These are phyloP conservation scores for Gila robusta DNA, from an alignment of 2,797 vertebrate species.

Conservation along the genomic window DNA sequence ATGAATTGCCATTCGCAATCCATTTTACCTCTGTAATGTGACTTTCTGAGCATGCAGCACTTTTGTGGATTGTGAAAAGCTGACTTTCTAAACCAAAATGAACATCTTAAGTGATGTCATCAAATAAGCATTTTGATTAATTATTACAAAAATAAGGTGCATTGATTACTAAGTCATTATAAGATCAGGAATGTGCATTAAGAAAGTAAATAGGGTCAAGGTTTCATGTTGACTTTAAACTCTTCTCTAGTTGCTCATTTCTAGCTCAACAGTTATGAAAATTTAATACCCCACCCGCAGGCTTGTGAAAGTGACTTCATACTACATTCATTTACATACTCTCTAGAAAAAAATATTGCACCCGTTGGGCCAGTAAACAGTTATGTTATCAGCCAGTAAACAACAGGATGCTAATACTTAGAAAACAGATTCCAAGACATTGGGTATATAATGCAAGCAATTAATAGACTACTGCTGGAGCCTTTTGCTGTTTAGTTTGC, in stretches of 20 bases:
- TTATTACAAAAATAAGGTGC: not conserved
- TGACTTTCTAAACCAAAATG: not conserved
- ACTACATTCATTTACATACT: conserved; percentile 53
- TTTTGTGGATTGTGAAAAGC: conserved; percentile 1
- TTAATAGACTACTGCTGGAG: conserved; percentile 33
- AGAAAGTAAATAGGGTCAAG: not conserved
- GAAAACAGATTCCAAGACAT: conserved; percentile 46
- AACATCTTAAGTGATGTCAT: not conserved
- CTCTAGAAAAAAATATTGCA: conserved; percentile 41
- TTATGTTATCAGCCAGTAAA: conserved; percentile 13
- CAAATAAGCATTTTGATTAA: not conserved
- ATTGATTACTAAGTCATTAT: not conserved
- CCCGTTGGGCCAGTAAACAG: conserved; percentile 25
- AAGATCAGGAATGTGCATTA: not conserved
- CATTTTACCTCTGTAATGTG: not conserved
- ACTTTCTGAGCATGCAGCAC: not conserved
- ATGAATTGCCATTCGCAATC: not conserved
- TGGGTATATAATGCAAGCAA: conserved; percentile 35
- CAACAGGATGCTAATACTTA: conserved; percentile 52
- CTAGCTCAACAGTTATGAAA: conserved; percentile 22
- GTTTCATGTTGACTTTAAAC: conserved; percentile 4
- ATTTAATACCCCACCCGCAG: conserved; percentile 27
- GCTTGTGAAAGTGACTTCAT: conserved; percentile 53
- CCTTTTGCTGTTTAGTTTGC: conserved; percentile 25
- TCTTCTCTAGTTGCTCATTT: not conserved